Base-by-base conservation (phyloP, 2,113 vertebrate genomes). In the Callocephalon fimbriatum region DNA sequence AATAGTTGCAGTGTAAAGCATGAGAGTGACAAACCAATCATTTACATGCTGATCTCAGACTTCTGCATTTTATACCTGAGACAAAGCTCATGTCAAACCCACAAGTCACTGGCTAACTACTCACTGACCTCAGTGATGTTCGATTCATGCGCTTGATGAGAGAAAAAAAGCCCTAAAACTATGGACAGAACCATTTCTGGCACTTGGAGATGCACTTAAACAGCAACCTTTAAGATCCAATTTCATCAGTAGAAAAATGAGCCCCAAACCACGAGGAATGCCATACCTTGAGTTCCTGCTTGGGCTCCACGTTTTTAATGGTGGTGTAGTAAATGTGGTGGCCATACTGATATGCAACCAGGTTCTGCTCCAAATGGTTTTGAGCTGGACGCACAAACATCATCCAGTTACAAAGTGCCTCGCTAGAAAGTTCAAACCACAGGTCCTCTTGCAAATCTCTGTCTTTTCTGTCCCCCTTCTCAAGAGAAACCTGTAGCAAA, bases 361-460 rank as follows among this genome's bases (percentile, higher is more conserved):
- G 98, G 96, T 99, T 99, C 98, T 99, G 99, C 92, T 99, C 99
- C 95, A 99, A 95, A 86, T 99, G 99, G 91, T 99, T 99, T 97
- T 99, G 98, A 38, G 99, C 99, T 6, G 99, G 99, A 25, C 99
- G 98, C 21, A 99, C 99, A 91, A 99, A 99, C 99, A 99, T 99
- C 99, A 99, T 99, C 99, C 99, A 99, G 97, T 99, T 99, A 95
- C 99, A 99, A 61, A 98, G 98, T 81, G 99, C 99, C 96, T 99
- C 99, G 8, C 99, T 99, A 2, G 99, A 99, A 48, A 99, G 97
- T 93, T 99, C 99, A 94, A 99, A 97, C 99, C 99, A 99, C 29
- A 99, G 94, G 90, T 99, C 99, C 20, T 99, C 98, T 5, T 98
- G 98, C 84, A 98, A 98, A 50, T 98, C 98, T 37, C 96, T 97